Conservation (phyloP, 2,888 invertebrate species). For the Heliconius cydno region DNA sequence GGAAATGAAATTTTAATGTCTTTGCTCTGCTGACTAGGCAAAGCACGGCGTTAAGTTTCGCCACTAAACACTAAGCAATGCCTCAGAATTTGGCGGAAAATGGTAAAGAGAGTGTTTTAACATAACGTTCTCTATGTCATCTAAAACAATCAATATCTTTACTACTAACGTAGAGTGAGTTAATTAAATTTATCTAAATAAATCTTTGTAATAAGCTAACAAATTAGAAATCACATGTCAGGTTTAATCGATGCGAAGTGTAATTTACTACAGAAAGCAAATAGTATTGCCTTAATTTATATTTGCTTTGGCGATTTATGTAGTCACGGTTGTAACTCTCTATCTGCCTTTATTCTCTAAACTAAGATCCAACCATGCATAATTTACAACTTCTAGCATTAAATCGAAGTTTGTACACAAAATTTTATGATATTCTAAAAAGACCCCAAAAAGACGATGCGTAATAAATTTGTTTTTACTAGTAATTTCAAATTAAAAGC, state of each 20-base stretch:
- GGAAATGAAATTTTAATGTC: too few relatives aligned
- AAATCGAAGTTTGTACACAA: not conserved
- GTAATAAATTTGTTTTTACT: too few relatives aligned
- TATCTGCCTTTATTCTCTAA: not conserved
- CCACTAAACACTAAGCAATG: too few relatives aligned
- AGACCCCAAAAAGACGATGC: not conserved
- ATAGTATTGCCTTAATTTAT: not conserved
- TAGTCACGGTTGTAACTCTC: not conserved
- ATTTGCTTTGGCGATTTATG: not conserved
- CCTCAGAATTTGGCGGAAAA: too few relatives aligned
- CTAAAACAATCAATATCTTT: not conserved
- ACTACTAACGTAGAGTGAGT: not conserved
- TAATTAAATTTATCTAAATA: not conserved
- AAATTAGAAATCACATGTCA: not conserved
- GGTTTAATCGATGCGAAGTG: not conserved
- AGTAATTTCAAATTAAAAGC: too few relatives aligned
- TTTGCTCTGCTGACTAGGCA: too few relatives aligned
- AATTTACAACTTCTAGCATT: not conserved
- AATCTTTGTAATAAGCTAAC: not conserved
- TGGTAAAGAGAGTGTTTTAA: too few relatives aligned
- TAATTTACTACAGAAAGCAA: conserved; percentile 1
- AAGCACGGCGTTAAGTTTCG: too few relatives aligned
- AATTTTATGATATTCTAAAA: not conserved
- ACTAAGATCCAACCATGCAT: not conserved
- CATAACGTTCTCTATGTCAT: too few relatives aligned